These are phyloP conservation scores for Myoxocephalus aenaeus DNA, from an alignment of 2,797 vertebrate species.

Conservation along the genomic window DNA sequence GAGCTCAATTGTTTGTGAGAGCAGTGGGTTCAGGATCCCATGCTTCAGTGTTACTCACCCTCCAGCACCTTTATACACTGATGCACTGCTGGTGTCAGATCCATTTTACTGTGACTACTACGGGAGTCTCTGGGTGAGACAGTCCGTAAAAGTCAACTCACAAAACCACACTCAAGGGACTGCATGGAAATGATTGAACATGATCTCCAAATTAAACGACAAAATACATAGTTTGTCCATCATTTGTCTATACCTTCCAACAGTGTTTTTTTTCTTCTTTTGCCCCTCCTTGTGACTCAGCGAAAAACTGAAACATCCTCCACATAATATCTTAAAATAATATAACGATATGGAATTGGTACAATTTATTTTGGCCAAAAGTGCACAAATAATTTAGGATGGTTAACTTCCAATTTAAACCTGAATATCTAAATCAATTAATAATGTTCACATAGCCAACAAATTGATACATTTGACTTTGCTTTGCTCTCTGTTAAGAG, in stretches of 20 bases:
- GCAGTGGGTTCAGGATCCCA: slow-evolving; percentile 22
- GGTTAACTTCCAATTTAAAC: too few relatives aligned
- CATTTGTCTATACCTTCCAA: background rate
- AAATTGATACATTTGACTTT: background rate
- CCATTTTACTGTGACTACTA: slow-evolving; percentile 10
- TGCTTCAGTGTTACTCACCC: slow-evolving; percentile 5
- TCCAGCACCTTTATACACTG: background rate
- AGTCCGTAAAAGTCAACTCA: background rate
- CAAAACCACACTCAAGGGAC: background rate
- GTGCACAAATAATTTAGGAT: too few relatives aligned
- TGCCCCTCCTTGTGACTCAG: background rate
- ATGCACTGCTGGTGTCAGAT: slow-evolving; percentile 6
- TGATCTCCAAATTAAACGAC: background rate
- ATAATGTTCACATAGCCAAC: background rate
- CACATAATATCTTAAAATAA: background rate
- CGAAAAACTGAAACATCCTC: background rate
- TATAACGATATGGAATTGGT: too few relatives aligned
- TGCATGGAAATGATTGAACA: background rate
- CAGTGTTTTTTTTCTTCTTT: background rate
- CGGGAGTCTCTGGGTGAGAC: background rate
- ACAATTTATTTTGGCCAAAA: background rate
- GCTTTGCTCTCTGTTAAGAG: background rate
- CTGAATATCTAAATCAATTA: too few relatives aligned
- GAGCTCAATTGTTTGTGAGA: slow-evolving; percentile 17
- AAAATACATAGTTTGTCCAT: background rate